Percentiles rank a stretch among this genome's conserved stretches.
Evolutionary conservation across 2,113 vertebrate species (phyloP).

Genomic region (Grus americana): DNA sequence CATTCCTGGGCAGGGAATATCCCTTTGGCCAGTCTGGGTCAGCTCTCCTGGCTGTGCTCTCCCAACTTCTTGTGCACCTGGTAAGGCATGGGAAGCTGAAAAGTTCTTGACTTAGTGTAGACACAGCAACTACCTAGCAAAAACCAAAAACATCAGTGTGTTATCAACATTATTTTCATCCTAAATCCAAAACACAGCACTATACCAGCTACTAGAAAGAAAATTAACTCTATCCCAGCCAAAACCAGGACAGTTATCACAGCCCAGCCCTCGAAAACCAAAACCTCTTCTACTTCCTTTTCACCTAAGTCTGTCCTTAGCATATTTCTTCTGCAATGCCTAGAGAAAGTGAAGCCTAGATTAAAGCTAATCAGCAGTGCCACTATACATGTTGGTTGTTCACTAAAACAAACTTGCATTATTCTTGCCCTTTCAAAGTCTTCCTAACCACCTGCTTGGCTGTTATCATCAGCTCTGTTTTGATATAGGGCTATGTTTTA

Average conservation of each 20-base stretch:
- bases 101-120: no score
- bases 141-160: no score
- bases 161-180: no score
- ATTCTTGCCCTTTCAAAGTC: neutral
- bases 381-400: neutral
- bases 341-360: neutral
- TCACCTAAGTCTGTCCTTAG: neutral
- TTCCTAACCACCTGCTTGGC: neutral
- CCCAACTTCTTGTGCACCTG: no score
- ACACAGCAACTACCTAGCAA: no score
- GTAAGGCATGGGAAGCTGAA: no score
- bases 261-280: neutral
- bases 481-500: neutral
- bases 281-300: neutral
- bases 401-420: neutral
- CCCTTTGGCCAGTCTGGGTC: no score
- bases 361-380: neutral
- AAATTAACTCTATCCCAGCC: no score
- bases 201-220: no score
- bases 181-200: no score
- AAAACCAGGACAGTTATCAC: neutral
- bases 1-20: no score
- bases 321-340: neutral
- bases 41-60: no score
- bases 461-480: neutral